Evolutionary conservation across 2,888 invertebrate genomes (phyloP), one percentile per base, ranked within the genome.

Genomic region (Pyralis farinalis): DNA sequence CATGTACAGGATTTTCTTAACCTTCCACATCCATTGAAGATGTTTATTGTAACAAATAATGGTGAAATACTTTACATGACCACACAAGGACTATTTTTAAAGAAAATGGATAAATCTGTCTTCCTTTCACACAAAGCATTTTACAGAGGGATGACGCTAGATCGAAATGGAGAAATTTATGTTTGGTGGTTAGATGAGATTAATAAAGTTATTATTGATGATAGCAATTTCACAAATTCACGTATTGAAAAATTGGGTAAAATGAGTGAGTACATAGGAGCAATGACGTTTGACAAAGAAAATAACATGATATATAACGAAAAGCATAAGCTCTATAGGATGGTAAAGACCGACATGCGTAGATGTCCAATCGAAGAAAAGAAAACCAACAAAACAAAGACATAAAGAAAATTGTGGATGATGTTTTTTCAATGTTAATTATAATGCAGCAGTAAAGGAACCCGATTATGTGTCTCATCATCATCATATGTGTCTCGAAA

Each of bases 121-220:
- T 59, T 58, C 27, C 28, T 88, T 1, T 85, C 86, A 0, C 69
- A 61, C 1, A 83, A 85, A 37, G 50, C 75, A 0, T 86, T 70
- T 41, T 77, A 84, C 25, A 67, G 85, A 58, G 86, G 86, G 0
- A 43, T 87, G 1, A 66, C 72, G 6, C 57, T 80, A 1, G 85
- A 86, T 61, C 58, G 73, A 21, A 69, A 82, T 20, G 80, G 72
- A 0, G 54, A 46, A 0, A 67, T 86, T 0, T 85, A 81, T 21
- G 65, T 76, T 2, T 87, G 87, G 87, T 87, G 86, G 85, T 39
- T 87, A 1, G 85, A 87, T 41, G 80, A 77, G 0, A 64, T 88
- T 3, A 87, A 85, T 38, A 78, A 68, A 55, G 62, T 88, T 1
- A 34, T 62, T 32, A 55, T 83, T n/a, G n/a, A n/a, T 27, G 62